Evolutionary conservation across 2,113 vertebrate genomes (phyloP).

Genomic region (Baryphthengus martii): DNA sequence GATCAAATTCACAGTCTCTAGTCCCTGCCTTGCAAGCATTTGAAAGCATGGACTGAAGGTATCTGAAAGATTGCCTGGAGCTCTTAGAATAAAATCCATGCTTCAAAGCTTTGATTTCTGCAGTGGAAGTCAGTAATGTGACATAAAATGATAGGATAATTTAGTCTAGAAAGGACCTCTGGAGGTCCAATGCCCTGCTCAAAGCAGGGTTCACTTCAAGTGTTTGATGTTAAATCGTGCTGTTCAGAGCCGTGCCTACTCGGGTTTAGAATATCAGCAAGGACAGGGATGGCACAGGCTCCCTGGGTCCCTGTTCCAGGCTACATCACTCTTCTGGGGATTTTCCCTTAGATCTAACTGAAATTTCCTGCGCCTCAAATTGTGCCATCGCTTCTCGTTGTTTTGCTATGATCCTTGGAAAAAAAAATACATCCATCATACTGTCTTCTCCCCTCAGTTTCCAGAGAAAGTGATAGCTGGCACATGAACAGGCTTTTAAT

Average conservation of each 20-base stretch:
- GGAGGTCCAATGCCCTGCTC: not conserved
- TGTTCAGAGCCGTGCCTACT: not conserved
- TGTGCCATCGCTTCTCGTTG: not conserved
- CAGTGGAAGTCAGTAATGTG: not conserved
- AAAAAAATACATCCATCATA: not conserved
- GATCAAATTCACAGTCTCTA: not conserved
- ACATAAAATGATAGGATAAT: not conserved
- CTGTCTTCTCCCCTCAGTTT: not conserved
- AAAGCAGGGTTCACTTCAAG: not conserved
- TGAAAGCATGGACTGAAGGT: not conserved
- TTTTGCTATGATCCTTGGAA: not conserved
- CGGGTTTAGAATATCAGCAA: not conserved
- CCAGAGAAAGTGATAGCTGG: not conserved
- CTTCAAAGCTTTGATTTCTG: not conserved
- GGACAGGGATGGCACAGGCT: not conserved
- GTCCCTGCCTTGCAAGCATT: not conserved
- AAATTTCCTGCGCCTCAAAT: not conserved
- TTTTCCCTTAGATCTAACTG: not conserved
- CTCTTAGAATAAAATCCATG: not conserved
- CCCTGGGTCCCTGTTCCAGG: not conserved
- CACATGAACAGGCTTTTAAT: not conserved
- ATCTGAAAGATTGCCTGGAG: not conserved
- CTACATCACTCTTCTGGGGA: not conserved
- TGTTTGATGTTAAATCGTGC: not conserved
- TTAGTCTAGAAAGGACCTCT: not conserved